Base-by-base conservation (phyloP, 2,888 invertebrate species). In the Metopia argyrocephala region DNA sequence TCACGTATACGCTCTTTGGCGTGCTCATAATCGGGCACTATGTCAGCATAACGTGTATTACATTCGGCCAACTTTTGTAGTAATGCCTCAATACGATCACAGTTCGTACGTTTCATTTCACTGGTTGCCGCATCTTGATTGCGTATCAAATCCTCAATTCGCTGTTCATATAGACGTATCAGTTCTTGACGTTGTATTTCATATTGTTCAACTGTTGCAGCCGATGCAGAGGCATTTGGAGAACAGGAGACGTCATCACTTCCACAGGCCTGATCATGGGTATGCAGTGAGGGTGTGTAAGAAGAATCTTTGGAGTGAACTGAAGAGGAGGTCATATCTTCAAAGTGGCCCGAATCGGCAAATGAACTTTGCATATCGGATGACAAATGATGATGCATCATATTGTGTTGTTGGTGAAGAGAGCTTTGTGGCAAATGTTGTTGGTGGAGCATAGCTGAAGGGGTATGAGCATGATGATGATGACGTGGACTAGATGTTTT, bases 311-410 rank as follows among this genome's bases (percentile, higher is more conserved):
- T 95, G 75, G 95, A 95, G 90, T 95, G 94, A 81, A 95, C 91
- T 70, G 95, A 95, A 65, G 95, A 95, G 85, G 94, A 94, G 20
- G 94, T 94, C 85, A 94, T 91, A 91, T 96, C 96, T 89, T 96
- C 96, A 90, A 95, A 96, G 91, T 96, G 95, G 54, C 96, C 96
- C 6, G 96, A 96, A 90, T 96, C 96, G 71, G 95, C 94, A 86
- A 95, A 94, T 28, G 96, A 96, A 83, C 94, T 93, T 85, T 94
- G 94, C 92, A 95, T 93, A 87, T 95, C 95, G 0, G 89, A 86
- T 3, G 88, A 86, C 78, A 87, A 85, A 70, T 38, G 38, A 12
- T 38, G 38, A 38, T 86, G 87, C 84, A 85, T 83, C n/a, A 82
- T 83, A 61, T 85, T 83, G 25, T 84, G 83, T 84, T 91, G 92